Evolutionary conservation across 2,888 invertebrate species (phyloP).

Genomic region (Hypselothyrea guttata): DNA sequence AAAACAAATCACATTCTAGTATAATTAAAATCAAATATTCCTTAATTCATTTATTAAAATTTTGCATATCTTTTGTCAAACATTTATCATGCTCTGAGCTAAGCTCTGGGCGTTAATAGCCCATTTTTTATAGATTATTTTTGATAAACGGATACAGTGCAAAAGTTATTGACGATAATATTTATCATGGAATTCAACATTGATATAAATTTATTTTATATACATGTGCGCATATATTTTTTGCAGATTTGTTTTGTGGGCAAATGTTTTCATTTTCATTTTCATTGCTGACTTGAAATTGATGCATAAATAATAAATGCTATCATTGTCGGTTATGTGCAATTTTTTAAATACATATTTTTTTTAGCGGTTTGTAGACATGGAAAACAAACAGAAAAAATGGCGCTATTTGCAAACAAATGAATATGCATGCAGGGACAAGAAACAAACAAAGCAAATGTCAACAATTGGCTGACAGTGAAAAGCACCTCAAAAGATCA

Average conservation of each 20-base stretch:
- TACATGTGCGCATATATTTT: slow-evolving; percentile 27
- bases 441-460: slow-evolving; percentile 45
- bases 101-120: slow-evolving; percentile 6
- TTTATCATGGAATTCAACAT: slow-evolving; percentile 53
- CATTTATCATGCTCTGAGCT: background rate
- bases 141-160: slow-evolving; percentile 33
- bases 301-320: slow-evolving; percentile 71
- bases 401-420: slow-evolving; percentile 8
- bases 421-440: slow-evolving; percentile 47
- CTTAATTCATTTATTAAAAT: background rate
- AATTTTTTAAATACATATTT: slow-evolving; percentile 1
- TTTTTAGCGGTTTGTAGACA: slow-evolving; percentile 26
- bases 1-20: background rate
- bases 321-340: slow-evolving; percentile 57
- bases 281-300: slow-evolving; percentile 60
- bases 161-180: slow-evolving; percentile 59
- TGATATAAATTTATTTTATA: slow-evolving; percentile 15
- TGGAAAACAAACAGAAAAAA: slow-evolving; percentile 1
- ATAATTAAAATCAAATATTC: background rate
- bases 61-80: no score
- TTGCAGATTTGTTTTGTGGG: no score
- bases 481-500: slow-evolving; percentile 34
- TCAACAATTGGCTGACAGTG: slow-evolving; percentile 37
- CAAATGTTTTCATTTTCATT: slow-evolving; percentile 25
- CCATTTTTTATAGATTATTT: slow-evolving; percentile 13